These are phyloP conservation scores for Oopsacas minuta DNA, from an alignment of 37 sponge, comb jelly and placozoan species.

Conservation along the genomic window DNA sequence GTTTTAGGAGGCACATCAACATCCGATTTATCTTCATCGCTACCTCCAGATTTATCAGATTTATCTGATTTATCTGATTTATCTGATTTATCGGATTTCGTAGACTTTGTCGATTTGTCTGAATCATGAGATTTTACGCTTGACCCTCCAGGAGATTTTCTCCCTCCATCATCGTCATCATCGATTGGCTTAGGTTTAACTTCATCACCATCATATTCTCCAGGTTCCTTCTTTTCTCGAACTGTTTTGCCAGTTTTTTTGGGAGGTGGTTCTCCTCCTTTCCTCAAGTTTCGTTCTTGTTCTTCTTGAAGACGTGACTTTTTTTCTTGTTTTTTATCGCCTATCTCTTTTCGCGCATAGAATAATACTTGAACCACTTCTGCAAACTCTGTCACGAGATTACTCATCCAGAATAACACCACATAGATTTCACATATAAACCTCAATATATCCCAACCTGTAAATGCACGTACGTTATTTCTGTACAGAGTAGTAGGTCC, in stretches of 20 bases:
- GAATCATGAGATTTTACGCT: not conserved
- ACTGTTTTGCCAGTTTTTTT: not conserved
- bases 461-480: not conserved
- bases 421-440: not conserved
- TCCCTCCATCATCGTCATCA: not conserved
- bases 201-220: not conserved
- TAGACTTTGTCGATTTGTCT: not conserved
- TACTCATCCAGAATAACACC: conserved; percentile 8
- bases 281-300: not conserved
- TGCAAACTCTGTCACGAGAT: not conserved
- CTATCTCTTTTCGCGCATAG: conserved; percentile 9
- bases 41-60: not conserved
- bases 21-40: not conserved
- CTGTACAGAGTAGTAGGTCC: not conserved
- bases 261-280: not conserved
- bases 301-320: conserved; percentile 2
- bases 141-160: not conserved
- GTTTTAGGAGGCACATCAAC: not conserved
- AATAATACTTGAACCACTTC: not conserved
- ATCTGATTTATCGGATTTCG: not conserved
- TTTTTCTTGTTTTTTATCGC: not conserved
- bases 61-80: not conserved
- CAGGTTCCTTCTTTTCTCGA: not conserved
- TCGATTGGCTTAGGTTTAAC: not conserved
- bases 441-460: conserved; percentile 10